phyloP scores from a whole-genome alignment of 2,113 vertebrate genomes.

The Leucopsar rothschildi region DNA sequence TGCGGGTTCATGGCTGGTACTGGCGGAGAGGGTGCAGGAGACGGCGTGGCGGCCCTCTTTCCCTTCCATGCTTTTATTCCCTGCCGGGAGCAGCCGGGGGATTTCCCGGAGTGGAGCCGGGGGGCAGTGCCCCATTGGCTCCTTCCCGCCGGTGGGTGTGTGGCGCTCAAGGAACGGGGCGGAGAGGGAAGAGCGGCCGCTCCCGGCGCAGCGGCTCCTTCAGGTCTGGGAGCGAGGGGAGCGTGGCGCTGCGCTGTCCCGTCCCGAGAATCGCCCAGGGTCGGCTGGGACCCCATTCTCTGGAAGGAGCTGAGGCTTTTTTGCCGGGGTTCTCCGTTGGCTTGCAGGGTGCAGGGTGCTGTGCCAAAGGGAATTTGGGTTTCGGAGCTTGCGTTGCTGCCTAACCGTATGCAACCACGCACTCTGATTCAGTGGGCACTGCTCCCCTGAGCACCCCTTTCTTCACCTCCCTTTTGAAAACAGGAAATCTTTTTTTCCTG shows the following conservation, averaged over 20 bases:
- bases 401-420: fast-evolving
- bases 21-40: neutral
- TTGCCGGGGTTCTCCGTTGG: fast-evolving
- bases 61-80: neutral
- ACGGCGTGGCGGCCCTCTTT: too few species aligned
- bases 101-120: neutral
- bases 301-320: neutral
- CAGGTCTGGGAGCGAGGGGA: too few species aligned
- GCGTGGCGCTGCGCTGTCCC: fast-evolving
- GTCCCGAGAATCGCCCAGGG: too few species aligned
- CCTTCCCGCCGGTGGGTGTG: neutral
- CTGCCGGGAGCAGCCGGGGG: neutral
- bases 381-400: neutral
- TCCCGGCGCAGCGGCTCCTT: neutral
- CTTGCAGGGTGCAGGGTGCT: neutral
- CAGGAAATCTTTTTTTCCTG: fast-evolving
- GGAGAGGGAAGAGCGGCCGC: neutral
- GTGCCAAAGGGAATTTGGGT: neutral
- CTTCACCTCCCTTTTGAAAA: neutral
- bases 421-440: fast-evolving
- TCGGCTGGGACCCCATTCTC: neutral
- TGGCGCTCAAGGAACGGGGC: neutral
- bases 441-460: neutral
- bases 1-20: neutral
- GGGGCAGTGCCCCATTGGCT: too few species aligned